phyloP scores from a whole-genome alignment of 2,113 vertebrate genomes.

The Pterophyllum scalare region DNA sequence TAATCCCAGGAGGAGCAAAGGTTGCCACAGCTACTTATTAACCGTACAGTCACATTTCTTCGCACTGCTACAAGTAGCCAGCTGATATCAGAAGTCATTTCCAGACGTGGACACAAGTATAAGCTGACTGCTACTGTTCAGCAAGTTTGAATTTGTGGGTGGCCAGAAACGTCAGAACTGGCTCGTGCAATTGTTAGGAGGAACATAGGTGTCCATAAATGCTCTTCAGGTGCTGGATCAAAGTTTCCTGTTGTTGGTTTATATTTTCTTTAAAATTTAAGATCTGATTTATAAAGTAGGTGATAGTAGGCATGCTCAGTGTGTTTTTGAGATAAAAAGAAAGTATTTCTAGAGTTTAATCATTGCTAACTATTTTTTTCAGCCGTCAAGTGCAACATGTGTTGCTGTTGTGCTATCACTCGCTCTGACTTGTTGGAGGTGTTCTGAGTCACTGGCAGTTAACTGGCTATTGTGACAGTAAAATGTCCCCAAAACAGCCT shows the following conservation, averaged over 20 bases:
- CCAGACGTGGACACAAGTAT: slow-evolving; percentile 1
- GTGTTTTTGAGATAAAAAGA: background rate
- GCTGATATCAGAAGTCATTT: slow-evolving; percentile 27
- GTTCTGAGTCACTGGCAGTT: background rate
- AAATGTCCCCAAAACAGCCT: background rate
- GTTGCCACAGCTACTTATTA: slow-evolving; percentile 94
- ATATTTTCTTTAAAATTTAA: background rate
- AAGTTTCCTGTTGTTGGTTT: background rate
- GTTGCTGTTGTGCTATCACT: background rate
- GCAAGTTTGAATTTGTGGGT: background rate
- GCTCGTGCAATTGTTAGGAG: background rate
- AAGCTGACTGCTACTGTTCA: slow-evolving; percentile 36
- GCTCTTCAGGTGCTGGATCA: background rate
- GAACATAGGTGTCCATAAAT: background rate
- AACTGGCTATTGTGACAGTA: background rate
- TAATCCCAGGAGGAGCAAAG: slow-evolving; percentile 87
- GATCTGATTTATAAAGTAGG: background rate
- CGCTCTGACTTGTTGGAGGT: background rate
- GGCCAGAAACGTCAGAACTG: background rate
- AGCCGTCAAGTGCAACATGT: background rate
- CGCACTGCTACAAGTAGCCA: slow-evolving; percentile 66
- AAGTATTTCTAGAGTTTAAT: too few species aligned
- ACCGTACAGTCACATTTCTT: slow-evolving; percentile 76
- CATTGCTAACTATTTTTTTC: background rate
- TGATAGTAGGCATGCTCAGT: background rate